Base-by-base conservation (phyloP, 2,113 vertebrate genomes). In the Entomyzon cyanotis region DNA sequence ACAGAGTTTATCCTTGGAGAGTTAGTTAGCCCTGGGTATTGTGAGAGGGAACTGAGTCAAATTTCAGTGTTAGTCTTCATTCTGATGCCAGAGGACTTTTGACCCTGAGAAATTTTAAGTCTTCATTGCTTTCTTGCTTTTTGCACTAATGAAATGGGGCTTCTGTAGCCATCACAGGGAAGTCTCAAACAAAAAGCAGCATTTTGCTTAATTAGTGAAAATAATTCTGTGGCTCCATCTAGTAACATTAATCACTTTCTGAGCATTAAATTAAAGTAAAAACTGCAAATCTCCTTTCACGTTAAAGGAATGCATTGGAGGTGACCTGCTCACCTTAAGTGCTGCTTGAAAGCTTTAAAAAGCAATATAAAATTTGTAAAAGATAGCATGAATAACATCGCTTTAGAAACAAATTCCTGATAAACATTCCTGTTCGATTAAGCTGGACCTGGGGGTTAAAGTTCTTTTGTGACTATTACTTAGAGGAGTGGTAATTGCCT, bases 271-370 rank as follows among this genome's bases (percentile, higher is more conserved):
- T 78, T 80, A 28, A 80, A 62, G 27, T 23, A 85, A 53, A 89
- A 94, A 8, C 25, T 64, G 50, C 58, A 63, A 27, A 73, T 53
- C 27, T 42, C n/a, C 41, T 75, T 47, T 64, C 44, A 2, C 22
- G 21, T 67, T 62, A 77, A 73, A 76, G 35, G 42, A 87, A 18
- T 69, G 33, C 28, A 12, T 31, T 76, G 74, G 27, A 73, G 50
- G 35, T 69, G 82, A 88, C 78, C 89, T 68, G 23, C 44, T 91
- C 78, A 76, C 87, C 82, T 65, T 9, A 79, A 84, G 22, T 70
- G 62, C 49, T 88, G 35, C 63, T 90, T 85, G 55, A 91, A 93
- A 94, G 85, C 64, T 84, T 93, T 70, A 71, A 90, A 90, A 95
- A 79, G 65, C 63, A 65, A 27, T 60, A 56, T 50, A 56, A 76